Evolutionary conservation across 2,888 invertebrate species (phyloP).

Genomic region (Pachydiplax longipennis): DNA sequence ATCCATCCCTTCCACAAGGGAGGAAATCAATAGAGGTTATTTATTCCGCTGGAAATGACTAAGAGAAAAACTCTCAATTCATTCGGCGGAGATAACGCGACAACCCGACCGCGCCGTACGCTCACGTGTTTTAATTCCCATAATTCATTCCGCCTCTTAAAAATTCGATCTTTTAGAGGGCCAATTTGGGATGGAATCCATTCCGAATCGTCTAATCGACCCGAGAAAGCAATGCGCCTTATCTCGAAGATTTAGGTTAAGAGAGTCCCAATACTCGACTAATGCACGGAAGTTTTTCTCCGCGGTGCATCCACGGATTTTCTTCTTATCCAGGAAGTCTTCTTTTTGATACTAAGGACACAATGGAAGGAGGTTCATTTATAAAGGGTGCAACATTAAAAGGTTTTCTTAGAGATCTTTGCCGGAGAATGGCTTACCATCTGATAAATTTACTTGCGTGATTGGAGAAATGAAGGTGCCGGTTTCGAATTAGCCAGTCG

Average conservation of each 20-base stretch:
- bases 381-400: too few relatives aligned
- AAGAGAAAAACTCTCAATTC: neutral
- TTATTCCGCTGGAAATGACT: neutral
- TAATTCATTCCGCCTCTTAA: neutral
- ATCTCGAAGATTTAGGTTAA: slow-evolving; percentile 1
- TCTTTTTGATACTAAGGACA: neutral
- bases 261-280: neutral
- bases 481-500: too few relatives aligned
- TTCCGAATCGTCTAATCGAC: neutral
- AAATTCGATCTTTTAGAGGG: neutral
- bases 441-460: too few relatives aligned
- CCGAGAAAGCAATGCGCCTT: neutral
- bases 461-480: too few relatives aligned
- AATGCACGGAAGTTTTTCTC: slow-evolving; percentile 6
- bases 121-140: neutral
- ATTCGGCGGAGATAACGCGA: neutral
- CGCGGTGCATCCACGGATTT: neutral
- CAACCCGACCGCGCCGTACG: neutral
- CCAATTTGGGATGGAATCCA: neutral
- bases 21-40: neutral
- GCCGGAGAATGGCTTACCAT: too few relatives aligned
- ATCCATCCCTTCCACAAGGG: too few relatives aligned
- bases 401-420: too few relatives aligned
- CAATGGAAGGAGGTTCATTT: too few relatives aligned
- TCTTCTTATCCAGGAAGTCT: neutral